Evolutionary conservation across 2,888 invertebrate species (phyloP).

Genomic region (Sphaerophoria taeniata): DNA sequence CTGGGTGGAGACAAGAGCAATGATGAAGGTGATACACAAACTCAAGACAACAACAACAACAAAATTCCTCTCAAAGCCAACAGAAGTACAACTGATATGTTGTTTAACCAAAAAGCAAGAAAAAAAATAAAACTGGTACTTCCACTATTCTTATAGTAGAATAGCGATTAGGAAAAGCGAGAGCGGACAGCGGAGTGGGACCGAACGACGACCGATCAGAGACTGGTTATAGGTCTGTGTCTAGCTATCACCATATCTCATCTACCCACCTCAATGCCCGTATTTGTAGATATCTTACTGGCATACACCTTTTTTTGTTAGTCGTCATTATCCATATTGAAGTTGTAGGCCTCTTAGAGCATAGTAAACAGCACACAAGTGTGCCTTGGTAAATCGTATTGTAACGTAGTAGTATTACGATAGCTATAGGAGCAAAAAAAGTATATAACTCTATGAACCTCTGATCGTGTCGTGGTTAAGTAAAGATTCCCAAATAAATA

Average conservation of each 20-base stretch:
- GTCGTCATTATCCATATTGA: slow-evolving; percentile 22
- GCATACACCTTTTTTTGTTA: slow-evolving; percentile 33
- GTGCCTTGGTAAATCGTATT: slow-evolving; percentile 54
- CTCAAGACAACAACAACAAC: slow-evolving; percentile 38
- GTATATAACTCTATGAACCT: slow-evolving; percentile 24
- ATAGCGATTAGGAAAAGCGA: slow-evolving; percentile 58
- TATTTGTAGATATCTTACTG: slow-evolving; percentile 69
- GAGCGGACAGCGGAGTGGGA: neutral
- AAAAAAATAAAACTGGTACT: slow-evolving; percentile 64
- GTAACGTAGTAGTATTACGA: slow-evolving; percentile 51
- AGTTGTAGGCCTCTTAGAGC: slow-evolving; percentile 9
- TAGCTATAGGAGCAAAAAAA: slow-evolving; percentile 39
- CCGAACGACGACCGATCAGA: neutral
- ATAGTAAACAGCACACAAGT: slow-evolving; percentile 62
- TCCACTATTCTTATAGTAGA: slow-evolving; percentile 49
- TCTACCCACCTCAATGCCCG: slow-evolving; percentile 71
- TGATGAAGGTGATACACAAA: slow-evolving; percentile 42
- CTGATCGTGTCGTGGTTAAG: slow-evolving; percentile 56
- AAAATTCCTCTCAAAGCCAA: slow-evolving; percentile 28
- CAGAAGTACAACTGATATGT: slow-evolving; percentile 44
- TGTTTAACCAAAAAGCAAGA: slow-evolving; percentile 28
- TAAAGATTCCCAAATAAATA: slow-evolving; percentile 20
- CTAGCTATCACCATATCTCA: slow-evolving; percentile 59
- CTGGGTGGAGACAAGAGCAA: slow-evolving; percentile 61
- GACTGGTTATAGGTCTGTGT: slow-evolving; percentile 56